phyloP scores from a whole-genome alignment of 2,797 vertebrate genomes.

The Sebastes hubbsi region DNA sequence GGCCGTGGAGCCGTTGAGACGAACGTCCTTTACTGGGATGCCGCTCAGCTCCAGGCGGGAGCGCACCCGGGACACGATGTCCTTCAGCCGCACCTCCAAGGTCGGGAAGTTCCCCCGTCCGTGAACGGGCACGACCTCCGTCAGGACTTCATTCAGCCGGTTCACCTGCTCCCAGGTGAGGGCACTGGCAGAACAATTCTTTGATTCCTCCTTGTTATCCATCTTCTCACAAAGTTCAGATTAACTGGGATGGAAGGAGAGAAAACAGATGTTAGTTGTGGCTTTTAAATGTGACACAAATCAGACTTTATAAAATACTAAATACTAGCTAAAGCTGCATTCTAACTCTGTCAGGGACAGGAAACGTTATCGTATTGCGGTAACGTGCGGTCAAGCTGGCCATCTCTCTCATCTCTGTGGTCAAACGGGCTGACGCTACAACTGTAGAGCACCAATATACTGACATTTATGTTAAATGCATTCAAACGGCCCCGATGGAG shows the following conservation, averaged over 20 bases:
- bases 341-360: too few relatives aligned
- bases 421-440: too few relatives aligned
- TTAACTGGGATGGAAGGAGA: constrained; percentile 36
- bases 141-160: constrained; percentile 91
- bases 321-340: too few relatives aligned
- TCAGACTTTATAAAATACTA: too few relatives aligned
- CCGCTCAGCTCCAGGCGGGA: constrained; percentile 85
- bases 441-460: too few relatives aligned
- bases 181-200: constrained; percentile 79
- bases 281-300: not conserved
- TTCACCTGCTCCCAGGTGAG: constrained; percentile 96
- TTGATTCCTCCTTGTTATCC: constrained; percentile 79
- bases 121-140: constrained; percentile 91
- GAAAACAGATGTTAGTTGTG: not conserved
- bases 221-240: constrained; percentile 58
- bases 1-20: constrained; percentile 95
- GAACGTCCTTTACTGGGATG: constrained; percentile 89
- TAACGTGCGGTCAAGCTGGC: too few relatives aligned
- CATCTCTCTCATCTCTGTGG: too few relatives aligned
- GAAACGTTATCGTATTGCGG: too few relatives aligned
- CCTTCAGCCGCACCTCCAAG: constrained; percentile 91
- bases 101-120: constrained; percentile 97
- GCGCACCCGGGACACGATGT: constrained; percentile 92
- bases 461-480: too few relatives aligned
- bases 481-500: too few relatives aligned